Conservation (phyloP, 2,113 vertebrate genomes). For the Syrrhaptes paradoxus region DNA sequence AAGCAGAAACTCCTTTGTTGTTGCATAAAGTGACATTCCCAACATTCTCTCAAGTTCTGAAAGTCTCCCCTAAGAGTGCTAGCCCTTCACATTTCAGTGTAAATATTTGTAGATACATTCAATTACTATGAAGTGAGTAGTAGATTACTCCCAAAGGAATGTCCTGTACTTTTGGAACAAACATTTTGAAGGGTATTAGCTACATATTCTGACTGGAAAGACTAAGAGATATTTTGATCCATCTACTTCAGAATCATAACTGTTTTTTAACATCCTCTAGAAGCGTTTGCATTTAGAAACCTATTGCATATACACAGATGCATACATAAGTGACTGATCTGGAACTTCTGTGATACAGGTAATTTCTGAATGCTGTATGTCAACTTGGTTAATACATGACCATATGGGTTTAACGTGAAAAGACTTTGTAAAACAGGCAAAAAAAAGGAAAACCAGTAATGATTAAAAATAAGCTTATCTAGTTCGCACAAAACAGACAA, state of each 20-base stretch:
- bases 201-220: neutral
- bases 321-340: neutral
- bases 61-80: neutral
- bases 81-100: neutral
- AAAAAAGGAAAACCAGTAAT: neutral
- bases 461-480: neutral
- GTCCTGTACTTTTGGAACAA: neutral
- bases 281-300: neutral
- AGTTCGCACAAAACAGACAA: neutral
- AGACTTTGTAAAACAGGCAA: neutral
- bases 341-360: neutral
- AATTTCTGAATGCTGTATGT: neutral
- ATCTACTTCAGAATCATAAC: neutral
- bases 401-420: neutral
- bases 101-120: neutral
- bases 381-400: neutral
- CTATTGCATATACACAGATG: neutral
- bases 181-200: neutral
- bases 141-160: neutral
- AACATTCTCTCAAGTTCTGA: neutral
- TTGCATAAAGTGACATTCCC: neutral
- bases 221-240: neutral
- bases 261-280: neutral
- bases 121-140: neutral
- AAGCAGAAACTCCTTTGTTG: neutral